phyloP scores from a whole-genome alignment of 2,113 vertebrate genomes.

The Spea bombifrons region DNA sequence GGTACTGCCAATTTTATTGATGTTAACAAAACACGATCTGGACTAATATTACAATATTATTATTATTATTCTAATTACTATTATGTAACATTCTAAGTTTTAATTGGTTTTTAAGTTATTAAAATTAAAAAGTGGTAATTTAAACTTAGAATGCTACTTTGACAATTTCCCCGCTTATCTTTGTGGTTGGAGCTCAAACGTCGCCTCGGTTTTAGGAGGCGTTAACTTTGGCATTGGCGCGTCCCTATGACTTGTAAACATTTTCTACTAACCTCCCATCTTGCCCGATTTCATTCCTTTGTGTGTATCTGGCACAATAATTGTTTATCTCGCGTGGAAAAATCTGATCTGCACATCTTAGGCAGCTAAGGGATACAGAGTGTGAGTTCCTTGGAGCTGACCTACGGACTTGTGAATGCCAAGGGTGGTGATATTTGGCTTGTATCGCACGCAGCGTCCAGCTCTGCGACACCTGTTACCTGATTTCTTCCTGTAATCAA shows the following conservation, averaged over 20 bases:
- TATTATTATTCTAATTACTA: too few relatives aligned
- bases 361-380: conserved; percentile 1
- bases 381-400: conserved; percentile 27
- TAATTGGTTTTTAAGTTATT: too few relatives aligned
- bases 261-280: neutral
- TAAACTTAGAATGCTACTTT: too few relatives aligned
- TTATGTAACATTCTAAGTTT: too few relatives aligned
- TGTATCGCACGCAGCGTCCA: neutral
- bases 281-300: neutral
- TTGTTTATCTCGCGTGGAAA: conserved; percentile 30
- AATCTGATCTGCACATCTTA: conserved; percentile 18
- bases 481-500: conserved; percentile 37
- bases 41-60: too few relatives aligned
- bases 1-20: too few relatives aligned
- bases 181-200: neutral
- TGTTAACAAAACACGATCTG: too few relatives aligned
- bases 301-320: conserved; percentile 20
- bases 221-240: neutral
- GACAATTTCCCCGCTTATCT: neutral
- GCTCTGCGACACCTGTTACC: conserved; percentile 27
- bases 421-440: conserved; percentile 27
- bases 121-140: too few relatives aligned
- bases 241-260: neutral
- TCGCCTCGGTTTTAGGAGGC: neutral
- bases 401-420: conserved; percentile 22